Percentiles rank a stretch among this genome's conserved stretches.
phyloP scores from a whole-genome alignment of 2,797 vertebrate species.

The Poecilia velifera region DNA sequence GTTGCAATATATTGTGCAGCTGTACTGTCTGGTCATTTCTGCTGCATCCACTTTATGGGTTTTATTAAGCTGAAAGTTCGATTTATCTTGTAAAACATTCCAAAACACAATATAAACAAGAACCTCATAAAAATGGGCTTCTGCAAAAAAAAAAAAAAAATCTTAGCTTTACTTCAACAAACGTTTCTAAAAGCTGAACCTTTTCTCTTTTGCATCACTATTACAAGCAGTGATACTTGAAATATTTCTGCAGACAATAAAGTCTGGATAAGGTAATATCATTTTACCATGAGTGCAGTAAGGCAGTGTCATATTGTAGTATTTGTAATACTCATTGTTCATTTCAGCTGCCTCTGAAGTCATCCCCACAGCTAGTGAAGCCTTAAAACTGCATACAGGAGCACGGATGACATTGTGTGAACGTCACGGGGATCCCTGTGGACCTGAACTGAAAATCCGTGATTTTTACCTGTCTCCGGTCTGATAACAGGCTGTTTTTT shows the following conservation, averaged over 20 bases:
- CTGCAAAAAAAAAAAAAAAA: background rate
- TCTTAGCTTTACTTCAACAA: background rate
- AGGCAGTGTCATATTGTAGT: slow-evolving; percentile 17
- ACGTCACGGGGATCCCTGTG: slow-evolving; percentile 1
- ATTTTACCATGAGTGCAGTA: background rate
- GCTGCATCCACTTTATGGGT: background rate
- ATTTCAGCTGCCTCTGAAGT: slow-evolving; percentile 17
- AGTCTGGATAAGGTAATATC: background rate
- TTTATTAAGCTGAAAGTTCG: background rate
- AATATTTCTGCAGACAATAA: background rate
- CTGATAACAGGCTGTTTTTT: slow-evolving; percentile 12
- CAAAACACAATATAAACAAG: background rate
- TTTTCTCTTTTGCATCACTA: background rate
- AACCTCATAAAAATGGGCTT: background rate
- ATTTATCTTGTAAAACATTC: background rate
- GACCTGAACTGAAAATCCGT: slow-evolving; percentile 17
- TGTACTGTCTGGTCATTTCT: background rate
- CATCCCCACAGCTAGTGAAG: background rate
- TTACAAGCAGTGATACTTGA: background rate
- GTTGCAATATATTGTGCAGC: background rate
- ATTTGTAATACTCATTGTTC: slow-evolving; percentile 54
- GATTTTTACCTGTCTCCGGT: slow-evolving; percentile 23
- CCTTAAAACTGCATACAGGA: slow-evolving; percentile 13
- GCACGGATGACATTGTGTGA: background rate
- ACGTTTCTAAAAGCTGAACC: background rate